Evolutionary conservation across 2,113 vertebrate genomes (phyloP), one percentile per base, ranked within the genome.

Genomic region (Tachysurus fulvidraco): DNA sequence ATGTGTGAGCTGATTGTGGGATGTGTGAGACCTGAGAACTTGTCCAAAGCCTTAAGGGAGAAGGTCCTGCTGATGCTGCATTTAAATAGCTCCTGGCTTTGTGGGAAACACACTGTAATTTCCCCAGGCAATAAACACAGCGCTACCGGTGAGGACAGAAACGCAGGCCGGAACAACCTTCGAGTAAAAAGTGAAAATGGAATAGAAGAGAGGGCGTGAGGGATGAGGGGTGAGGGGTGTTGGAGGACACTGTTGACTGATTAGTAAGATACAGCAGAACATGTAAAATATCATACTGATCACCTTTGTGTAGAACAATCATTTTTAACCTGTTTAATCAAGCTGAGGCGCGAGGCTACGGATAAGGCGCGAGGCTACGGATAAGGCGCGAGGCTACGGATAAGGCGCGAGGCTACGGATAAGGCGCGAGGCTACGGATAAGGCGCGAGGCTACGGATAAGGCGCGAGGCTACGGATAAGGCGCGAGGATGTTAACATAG

Each of bases 111-210:
- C 87, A 83, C 5, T 87, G 92, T 92, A 89, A 93, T 94, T 93
- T 94, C 93, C 92, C 93, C 46, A 59, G 91, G 91, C 89, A 87
- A 88, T 91, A 94, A 93, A 93, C 92, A 92, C 77, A 76, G 79
- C 5, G 65, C 82, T 87, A 25, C 73, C 85, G 88, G 91, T 88
- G 91, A 90, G 86, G 91, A 83, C 88, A 77, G 89, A 92, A 92
- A 90, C 60, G 69, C 85, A 65, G 88, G 91, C 88, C 85, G 86
- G 77, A 86, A 88, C 90, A 81, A 71, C 2, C 64, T 65, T 8
- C 81, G 52, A 59, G 44, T 30, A 23, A 2, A 44, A 74, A 25
- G 85, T 86, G 88, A 77, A 77, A 83, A 85, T 82, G 10, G 81
- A 82, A 71, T 44, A 4, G 60, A 77, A 52, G 25, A 23, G 12